Evolutionary conservation across 2,888 invertebrate species (phyloP).

Genomic region (Philereme vetulata): DNA sequence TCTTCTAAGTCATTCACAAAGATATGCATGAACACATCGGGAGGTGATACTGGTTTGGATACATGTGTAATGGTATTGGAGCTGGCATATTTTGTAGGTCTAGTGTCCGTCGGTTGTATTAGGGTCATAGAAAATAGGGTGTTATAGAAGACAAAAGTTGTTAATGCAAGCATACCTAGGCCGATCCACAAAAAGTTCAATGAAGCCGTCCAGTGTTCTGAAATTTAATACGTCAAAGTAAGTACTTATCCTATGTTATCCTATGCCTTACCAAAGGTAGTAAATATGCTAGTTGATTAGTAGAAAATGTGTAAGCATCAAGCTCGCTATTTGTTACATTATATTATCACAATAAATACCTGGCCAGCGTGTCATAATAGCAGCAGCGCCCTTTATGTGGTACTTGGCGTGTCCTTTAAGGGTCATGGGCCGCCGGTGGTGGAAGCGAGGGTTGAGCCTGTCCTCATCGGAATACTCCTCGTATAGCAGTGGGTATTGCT

Average conservation of each 20-base stretch:
- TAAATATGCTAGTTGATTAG: no score
- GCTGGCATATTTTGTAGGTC: conserved; percentile 37
- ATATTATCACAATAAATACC: conserved; percentile 46
- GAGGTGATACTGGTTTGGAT: conserved; percentile 15
- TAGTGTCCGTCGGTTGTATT: conserved; percentile 47
- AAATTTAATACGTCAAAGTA: conserved; percentile 25
- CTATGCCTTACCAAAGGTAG: no score
- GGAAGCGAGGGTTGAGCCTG: conserved; percentile 49
- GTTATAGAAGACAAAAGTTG: conserved; percentile 68
- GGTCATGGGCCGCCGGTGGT: conserved; percentile 47
- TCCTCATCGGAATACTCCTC: conserved; percentile 70
- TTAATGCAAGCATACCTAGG: conserved; percentile 66
- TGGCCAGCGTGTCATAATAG: conserved; percentile 69
- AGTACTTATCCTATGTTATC: no score
- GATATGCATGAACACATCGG: conserved; percentile 65
- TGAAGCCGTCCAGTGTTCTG: conserved; percentile 71
- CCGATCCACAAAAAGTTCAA: conserved; percentile 70
- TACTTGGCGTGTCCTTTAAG: conserved; percentile 52
- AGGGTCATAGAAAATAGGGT: conserved; percentile 57
- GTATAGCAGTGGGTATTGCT: conserved; percentile 67
- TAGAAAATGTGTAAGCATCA: no score
- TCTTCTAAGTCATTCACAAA: conserved; percentile 54
- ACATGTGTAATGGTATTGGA: conserved; percentile 8
- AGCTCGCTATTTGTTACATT: no score
- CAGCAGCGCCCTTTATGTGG: conserved; percentile 65